Base-by-base conservation (phyloP, 2,113 vertebrate species). In the Epinephelus cyanopodus region DNA sequence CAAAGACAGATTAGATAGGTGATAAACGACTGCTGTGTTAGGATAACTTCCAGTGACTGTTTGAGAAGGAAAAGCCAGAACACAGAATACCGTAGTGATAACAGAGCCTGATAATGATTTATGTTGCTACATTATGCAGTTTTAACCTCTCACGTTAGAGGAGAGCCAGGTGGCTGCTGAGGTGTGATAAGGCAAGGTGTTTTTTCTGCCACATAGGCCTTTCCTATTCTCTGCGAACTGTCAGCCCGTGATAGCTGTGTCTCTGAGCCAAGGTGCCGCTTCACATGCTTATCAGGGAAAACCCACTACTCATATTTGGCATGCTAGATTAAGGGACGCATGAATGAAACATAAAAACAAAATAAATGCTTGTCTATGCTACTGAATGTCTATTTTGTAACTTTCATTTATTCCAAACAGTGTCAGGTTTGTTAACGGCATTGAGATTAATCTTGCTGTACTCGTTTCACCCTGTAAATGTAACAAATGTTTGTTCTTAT, bases 111-210 rank as follows among this genome's bases (percentile, higher is more conserved):
- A 48, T 79, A 37, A 9, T n/a, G 21, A 61, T 61, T 72, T 68
- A 54, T 77, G 50, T 61, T 3, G 14, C 0, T 52, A 4, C 0
- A 2, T 79, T 56, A 70, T 11, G 23, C 42, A 56, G 72, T 64
- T 85, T 80, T 77, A 63, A 73, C 76, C 65, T 77, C 70, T 71
- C 18, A 9, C 17, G 15, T 39, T 15, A 52, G 21, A 75, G 78
- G 3, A 33, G 47, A 64, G 27, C 37, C 63, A 67, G 1, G 61
- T 61, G 54, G 33, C 50, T 39, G 4, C 14, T 66, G 74, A 57
- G 71, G 42, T 63, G 23, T 57, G 74, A 79, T 79, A 68, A 64
- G 37, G 19, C 5, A 4, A 39, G 0, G n/a, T 50, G 0, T 65
- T 2, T 4, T 79, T 80, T 82, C 52, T 67, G 13, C 29, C 23